phyloP scores from a whole-genome alignment of 2,113 vertebrate genomes.

The Odontophorus gujanensis region DNA sequence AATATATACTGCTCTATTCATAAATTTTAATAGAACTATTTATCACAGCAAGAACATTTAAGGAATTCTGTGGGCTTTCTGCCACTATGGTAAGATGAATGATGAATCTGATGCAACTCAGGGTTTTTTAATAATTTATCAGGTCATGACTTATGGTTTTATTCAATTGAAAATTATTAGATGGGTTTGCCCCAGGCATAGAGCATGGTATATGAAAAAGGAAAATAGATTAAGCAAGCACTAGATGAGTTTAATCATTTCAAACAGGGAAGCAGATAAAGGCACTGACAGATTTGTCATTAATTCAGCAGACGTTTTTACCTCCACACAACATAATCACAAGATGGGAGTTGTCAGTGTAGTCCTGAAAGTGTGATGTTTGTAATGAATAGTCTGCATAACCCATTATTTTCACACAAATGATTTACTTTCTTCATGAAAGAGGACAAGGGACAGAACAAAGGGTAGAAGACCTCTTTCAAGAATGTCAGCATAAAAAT shows the following conservation, averaged over 20 bases:
- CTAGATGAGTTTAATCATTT: constrained; percentile 79
- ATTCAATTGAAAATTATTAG: constrained; percentile 84
- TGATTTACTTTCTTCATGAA: constrained; percentile 26
- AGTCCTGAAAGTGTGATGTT: constrained; percentile 52
- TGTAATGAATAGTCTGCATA: constrained; percentile 46
- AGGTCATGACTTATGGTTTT: constrained; percentile 83
- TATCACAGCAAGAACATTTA: constrained; percentile 70
- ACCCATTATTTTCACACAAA: constrained; percentile 56
- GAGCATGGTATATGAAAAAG: constrained; percentile 69
- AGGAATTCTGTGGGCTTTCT: constrained; percentile 71
- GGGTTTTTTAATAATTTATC: constrained; percentile 82
- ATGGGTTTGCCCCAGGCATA: constrained; percentile 77
- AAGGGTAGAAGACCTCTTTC: background rate
- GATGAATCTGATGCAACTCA: constrained; percentile 72
- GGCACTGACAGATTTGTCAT: constrained; percentile 70
- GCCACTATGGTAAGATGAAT: constrained; percentile 70
- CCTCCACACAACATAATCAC: constrained; percentile 71
- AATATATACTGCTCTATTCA: constrained; percentile 63
- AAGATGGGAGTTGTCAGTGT: constrained; percentile 63
- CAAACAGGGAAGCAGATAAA: constrained; percentile 72
- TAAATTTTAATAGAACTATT: constrained; percentile 78
- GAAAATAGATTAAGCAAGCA: constrained; percentile 83
- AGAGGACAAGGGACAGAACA: background rate
- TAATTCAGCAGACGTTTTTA: constrained; percentile 76
- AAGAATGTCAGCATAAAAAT: background rate